A percentile compares a stretch with the other conserved stretches of the same genome.
Evolutionary conservation across 2,113 vertebrate species (phyloP).

Genomic region (Caranx ignobilis): DNA sequence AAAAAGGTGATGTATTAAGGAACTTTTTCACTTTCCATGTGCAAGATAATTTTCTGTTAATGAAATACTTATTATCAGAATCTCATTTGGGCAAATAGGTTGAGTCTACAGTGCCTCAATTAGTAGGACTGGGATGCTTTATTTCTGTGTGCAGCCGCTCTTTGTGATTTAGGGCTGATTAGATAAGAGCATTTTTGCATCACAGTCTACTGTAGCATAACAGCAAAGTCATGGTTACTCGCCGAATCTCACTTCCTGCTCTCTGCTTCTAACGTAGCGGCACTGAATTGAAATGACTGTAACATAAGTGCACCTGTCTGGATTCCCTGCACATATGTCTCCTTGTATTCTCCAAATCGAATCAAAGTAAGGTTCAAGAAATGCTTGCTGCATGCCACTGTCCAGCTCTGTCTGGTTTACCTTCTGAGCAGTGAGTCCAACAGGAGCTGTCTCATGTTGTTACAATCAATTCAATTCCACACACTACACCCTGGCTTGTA

Average conservation of each 20-base stretch:
- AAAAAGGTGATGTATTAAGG: neutral
- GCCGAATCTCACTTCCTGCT: slow-evolving; percentile 19
- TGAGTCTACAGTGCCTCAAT: slow-evolving; percentile 39
- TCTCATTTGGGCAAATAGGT: slow-evolving; percentile 36
- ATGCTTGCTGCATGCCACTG: slow-evolving; percentile 19
- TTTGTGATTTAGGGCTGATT: slow-evolving; percentile 37
- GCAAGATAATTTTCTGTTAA: slow-evolving; percentile 14
- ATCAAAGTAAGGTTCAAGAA: slow-evolving; percentile 14
- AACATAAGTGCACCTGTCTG: neutral
- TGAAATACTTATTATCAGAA: neutral
- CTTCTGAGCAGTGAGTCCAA: slow-evolving; percentile 20
- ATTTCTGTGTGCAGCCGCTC: slow-evolving; percentile 6
- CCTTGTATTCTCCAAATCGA: slow-evolving; percentile 5
- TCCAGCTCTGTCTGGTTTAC: slow-evolving; percentile 24
- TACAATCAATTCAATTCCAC: slow-evolving; percentile 41
- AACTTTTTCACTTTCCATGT: slow-evolving; percentile 2
- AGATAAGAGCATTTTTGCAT: slow-evolving; percentile 10
- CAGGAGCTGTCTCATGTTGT: slow-evolving; percentile 41
- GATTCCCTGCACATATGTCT: slow-evolving; percentile 1
- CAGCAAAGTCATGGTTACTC: neutral
- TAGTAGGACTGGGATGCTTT: slow-evolving; percentile 1
- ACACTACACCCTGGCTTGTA: slow-evolving; percentile 1
- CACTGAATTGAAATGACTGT: slow-evolving; percentile 1
- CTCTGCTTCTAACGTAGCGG: slow-evolving; percentile 14
- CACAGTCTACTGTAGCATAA: neutral